phyloP scores from a whole-genome alignment of 2,797 vertebrate species.

The Discoglossus pictus region DNA sequence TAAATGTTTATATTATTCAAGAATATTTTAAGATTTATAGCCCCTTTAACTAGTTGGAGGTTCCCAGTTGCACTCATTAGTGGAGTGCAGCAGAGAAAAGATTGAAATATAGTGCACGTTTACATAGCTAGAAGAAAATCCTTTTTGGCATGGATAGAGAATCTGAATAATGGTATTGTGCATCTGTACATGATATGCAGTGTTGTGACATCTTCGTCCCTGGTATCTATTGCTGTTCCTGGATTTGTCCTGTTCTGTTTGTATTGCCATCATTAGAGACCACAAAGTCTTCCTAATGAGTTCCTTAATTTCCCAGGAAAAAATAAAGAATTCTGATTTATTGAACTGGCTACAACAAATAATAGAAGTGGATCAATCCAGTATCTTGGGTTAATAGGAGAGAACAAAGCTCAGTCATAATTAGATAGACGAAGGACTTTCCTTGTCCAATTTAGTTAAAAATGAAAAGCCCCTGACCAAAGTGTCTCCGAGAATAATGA shows the following conservation, averaged over 20 bases:
- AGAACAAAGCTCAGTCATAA: constrained; percentile 68
- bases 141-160: no score
- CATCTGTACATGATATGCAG: neutral
- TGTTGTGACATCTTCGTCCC: constrained; percentile 1
- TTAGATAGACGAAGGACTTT: constrained; percentile 71
- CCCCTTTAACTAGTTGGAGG: no score
- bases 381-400: constrained; percentile 68
- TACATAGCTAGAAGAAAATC: no score
- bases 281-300: constrained; percentile 65
- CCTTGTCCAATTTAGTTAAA: constrained; percentile 67
- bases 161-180: no score
- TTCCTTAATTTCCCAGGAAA: constrained; percentile 61
- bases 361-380: constrained; percentile 60
- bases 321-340: constrained; percentile 62
- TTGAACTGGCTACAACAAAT: constrained; percentile 59
- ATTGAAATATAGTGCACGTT: no score
- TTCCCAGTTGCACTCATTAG: no score
- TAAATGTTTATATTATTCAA: no score
- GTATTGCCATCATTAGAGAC: constrained; percentile 61
- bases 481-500: constrained; percentile 75
- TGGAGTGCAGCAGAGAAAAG: no score
- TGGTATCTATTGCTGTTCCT: constrained; percentile 48
- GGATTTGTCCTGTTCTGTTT: constrained; percentile 58
- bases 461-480: constrained; percentile 67
- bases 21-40: no score